Base-by-base conservation (phyloP, 2,888 invertebrate genomes). In the Sturmia bella region DNA sequence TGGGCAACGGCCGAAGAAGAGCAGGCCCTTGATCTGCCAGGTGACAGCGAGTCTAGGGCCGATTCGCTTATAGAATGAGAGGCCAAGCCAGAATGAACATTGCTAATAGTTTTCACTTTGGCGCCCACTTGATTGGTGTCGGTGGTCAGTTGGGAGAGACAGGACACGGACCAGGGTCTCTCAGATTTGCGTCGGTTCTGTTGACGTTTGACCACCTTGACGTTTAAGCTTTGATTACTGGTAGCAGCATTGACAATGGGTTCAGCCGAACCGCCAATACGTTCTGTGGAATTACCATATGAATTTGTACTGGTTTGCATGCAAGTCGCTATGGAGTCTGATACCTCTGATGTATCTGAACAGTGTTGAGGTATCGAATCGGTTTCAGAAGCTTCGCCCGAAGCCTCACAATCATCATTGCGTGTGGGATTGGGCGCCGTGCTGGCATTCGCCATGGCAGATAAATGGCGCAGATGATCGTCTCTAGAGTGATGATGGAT, bases 141-240 rank as follows among this genome's bases (percentile, higher is more conserved):
- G 74, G 93, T 92, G 86, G 93, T 92, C 80, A 95, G 91, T 88
- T 96, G 96, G 13, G 96, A 95, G 43, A 97, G 92, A 86, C 96
- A 97, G 7, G 97, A 96, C 6, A 97, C 96, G 80, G 97, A 97
- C 96, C 97, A 97, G 0, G 97, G 97, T 56, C 97, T 93, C 27
- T 93, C 91, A 11, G 91, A 90, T 69, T 91, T 89, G 64, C 91
- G 91, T 39, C 91, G 89, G 48, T 85, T 85, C 75, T 88, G 88
- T 73, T 86, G 86, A 15, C 91, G 90, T 57, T 95, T 93, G 85
- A 95, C 92, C 81, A 93, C 92, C 74, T 95, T 94, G 12, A 89
- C 85, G 72, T 89, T 89, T 41, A 91, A 66, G 70, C 89, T 90
- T 75, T 89, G 88, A 83, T 90, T 90, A 84, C 89, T 87, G 50